Evolutionary conservation across 23 tunicate genomes (phyloP).

Genomic region (Ciona savignyi): DNA sequence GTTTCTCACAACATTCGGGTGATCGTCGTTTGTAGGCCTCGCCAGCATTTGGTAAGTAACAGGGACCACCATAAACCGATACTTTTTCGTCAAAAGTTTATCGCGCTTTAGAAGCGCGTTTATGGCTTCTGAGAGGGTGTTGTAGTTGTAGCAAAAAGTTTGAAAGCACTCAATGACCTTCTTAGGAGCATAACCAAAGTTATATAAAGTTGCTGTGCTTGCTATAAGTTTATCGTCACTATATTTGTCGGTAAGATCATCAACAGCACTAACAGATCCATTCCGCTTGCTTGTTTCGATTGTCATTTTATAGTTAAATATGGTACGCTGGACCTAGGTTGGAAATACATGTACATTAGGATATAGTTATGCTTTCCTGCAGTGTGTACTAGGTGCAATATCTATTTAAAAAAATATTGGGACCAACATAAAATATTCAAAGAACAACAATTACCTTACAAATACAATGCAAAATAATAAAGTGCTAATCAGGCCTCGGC

Average conservation of each 20-base stretch:
- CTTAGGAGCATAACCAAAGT: constrained; percentile 88
- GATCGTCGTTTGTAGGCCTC: constrained; percentile 57
- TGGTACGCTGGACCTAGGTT: no score
- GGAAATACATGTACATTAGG: no score
- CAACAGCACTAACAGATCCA: neutral
- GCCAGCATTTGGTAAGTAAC: constrained; percentile 89
- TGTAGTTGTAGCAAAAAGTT: constrained; percentile 43
- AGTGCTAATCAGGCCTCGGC: no score
- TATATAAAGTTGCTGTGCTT: constrained; percentile 43
- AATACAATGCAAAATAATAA: no score
- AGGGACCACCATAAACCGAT: constrained; percentile 45
- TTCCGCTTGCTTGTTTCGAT: neutral
- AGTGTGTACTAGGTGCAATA: no score
- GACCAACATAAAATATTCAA: no score
- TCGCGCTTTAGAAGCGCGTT: constrained; percentile 57
- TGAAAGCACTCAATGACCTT: constrained; percentile 84
- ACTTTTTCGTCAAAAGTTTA: constrained; percentile 40
- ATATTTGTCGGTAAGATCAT: neutral
- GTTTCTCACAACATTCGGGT: constrained; percentile 11
- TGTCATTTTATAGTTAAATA: neutral
- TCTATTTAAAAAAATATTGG: no score
- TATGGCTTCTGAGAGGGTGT: constrained; percentile 57
- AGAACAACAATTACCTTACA: no score
- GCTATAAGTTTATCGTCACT: neutral
- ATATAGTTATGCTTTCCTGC: no score